Base-by-base conservation (phyloP, 1,140 invertebrate species). In the Pseudobourletiella spinata region DNA sequence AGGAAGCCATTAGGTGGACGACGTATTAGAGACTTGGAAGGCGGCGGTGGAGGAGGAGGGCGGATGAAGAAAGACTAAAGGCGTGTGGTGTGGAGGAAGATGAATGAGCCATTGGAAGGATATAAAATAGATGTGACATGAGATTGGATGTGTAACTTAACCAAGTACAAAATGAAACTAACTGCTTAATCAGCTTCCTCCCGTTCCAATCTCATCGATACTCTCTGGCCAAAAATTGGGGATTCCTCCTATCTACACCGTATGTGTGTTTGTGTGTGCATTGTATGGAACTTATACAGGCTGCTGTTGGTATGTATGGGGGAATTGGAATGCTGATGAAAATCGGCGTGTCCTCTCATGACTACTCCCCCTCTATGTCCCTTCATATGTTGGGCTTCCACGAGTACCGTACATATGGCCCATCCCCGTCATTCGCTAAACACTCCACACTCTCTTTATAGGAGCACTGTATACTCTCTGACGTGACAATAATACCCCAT, bases 111-210 rank as follows among this genome's bases (percentile, higher is more conserved):
- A n/a, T 2, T 22, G 29, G 30, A 48, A 35, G 25, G 18, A 46
- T 20, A 46, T 35, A 20, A 28, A 18, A 51, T 51, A 51, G 48
- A 51, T 51, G 48, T 24, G 48, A 51, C 48, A 51, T 51, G 52
- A 35, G 52, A 55, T 39, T 39, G 52, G 32, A 35, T 35, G 52
- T 55, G 32, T 55, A 57, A 28, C 3, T 43, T 57, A 44, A 43
- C 18, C 55, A 57, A 43, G 55, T 57, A 57, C 39, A 57, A 63
- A 57, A 46, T 61, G 44, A 65, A 59, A 44, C 50, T 68, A 68
- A 69, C 64, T 69, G 67, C 67, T 69, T 69, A 69, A 69, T 69
- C 67, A 69, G 64, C 67, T 69, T 61, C 61, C 51, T 51, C 48
- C 48, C 48, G 28, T 51, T 26, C 6, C 25, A 14, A 26, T 26